Conservation (phyloP, 2,888 invertebrate genomes). For the Lasioglossum villosulum region DNA sequence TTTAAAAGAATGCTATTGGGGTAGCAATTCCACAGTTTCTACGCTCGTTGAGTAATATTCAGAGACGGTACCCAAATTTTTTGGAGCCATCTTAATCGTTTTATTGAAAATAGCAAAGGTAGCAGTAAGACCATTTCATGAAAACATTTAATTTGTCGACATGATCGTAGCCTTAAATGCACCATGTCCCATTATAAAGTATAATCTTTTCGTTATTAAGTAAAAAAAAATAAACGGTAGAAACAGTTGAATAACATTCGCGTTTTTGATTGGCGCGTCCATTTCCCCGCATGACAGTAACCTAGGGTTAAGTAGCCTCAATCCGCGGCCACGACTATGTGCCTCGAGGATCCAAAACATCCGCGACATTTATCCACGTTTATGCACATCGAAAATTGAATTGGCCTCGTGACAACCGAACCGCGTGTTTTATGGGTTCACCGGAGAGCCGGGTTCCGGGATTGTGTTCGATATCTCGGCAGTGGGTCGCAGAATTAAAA, state of each 20-base stretch:
- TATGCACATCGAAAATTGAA: constrained; percentile 33
- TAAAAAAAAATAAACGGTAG: not conserved
- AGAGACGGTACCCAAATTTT: not conserved
- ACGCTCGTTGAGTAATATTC: rapidly evolving
- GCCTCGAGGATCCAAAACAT: constrained; percentile 20
- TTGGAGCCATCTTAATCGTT: not conserved
- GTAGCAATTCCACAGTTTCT: not conserved
- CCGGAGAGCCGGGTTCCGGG: not conserved
- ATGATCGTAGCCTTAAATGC: not conserved
- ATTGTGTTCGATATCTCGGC: constrained; percentile 19
- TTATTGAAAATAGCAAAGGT: not conserved
- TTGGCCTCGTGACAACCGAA: constrained; percentile 44
- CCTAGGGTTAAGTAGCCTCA: not conserved
- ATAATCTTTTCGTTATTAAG: not conserved
- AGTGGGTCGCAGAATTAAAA: constrained; percentile 25
- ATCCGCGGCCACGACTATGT: not conserved
- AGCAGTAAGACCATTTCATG: not conserved
- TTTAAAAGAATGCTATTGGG: no score
- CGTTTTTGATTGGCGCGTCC: not conserved
- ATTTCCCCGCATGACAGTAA: not conserved
- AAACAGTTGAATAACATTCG: not conserved
- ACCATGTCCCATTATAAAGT: no score
- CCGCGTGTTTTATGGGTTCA: constrained; percentile 21
- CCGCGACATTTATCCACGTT: not conserved
- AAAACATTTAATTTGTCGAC: not conserved